Evolutionary conservation across 1,140 invertebrate species (phyloP).

Genomic region (Drosophila pectinifera): DNA sequence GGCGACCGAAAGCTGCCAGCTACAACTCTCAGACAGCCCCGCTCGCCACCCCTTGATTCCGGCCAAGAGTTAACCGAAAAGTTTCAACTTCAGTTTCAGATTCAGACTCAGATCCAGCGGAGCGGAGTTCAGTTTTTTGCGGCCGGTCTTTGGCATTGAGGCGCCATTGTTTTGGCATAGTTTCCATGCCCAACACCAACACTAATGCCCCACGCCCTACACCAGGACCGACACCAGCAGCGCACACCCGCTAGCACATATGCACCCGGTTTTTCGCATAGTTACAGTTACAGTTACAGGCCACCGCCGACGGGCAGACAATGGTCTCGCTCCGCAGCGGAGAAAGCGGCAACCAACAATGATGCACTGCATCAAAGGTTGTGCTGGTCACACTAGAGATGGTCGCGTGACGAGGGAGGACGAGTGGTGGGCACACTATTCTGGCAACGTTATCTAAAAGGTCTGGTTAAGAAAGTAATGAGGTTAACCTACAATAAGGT

Average conservation of each 20-base stretch:
- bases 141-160: conserved; percentile 62
- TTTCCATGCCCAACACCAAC: conserved; percentile 44
- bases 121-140: conserved; percentile 42
- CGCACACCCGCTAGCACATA: conserved; percentile 26
- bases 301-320: conserved; percentile 70
- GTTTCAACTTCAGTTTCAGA: conserved; percentile 29
- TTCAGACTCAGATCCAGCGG: conserved; percentile 30
- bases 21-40: conserved; percentile 46
- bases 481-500: conserved; percentile 32
- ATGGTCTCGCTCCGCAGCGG: conserved; percentile 61
- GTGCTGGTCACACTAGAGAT: conserved; percentile 49
- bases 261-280: conserved; percentile 67
- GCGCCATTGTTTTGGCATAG: conserved; percentile 80
- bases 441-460: too few species aligned
- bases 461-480: not conserved
- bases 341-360: conserved; percentile 56
- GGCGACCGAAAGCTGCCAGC: conserved; percentile 70
- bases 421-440: not conserved
- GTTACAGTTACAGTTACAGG: conserved; percentile 65
- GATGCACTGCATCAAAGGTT: conserved; percentile 47
- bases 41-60: too few species aligned
- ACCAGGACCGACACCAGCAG: conserved; percentile 2
- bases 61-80: conserved; percentile 20
- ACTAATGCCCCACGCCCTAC: conserved; percentile 6
- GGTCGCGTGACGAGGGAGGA: conserved; percentile 13